Conservation (phyloP, 2,888 invertebrate species). For the Hirtodrosophila alboralis region DNA sequence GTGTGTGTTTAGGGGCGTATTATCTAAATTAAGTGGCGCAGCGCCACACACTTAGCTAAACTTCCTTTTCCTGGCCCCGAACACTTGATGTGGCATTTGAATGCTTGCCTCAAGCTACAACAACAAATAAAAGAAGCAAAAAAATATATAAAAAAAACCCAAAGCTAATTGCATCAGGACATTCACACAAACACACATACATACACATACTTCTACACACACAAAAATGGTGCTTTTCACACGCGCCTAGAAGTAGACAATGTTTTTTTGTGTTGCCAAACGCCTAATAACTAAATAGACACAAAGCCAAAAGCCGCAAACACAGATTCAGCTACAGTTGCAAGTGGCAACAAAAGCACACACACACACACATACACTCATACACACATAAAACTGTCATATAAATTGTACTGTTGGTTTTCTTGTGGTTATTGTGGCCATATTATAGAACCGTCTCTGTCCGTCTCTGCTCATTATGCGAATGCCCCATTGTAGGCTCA, state of each 20-base stretch:
- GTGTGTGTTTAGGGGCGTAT: slow-evolving; percentile 46
- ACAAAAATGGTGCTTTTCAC: slow-evolving; percentile 19
- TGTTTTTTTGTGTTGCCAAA: slow-evolving; percentile 60
- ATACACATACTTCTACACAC: no score
- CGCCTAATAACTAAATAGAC: slow-evolving; percentile 66
- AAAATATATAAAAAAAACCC: no score
- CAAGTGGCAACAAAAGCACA: slow-evolving; percentile 36
- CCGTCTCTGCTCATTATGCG: slow-evolving; percentile 26
- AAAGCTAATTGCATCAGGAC: slow-evolving; percentile 67
- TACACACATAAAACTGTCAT: slow-evolving; percentile 20
- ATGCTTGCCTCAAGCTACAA: slow-evolving; percentile 67
- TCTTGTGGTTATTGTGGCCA: slow-evolving; percentile 36
- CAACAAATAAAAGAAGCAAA: slow-evolving; percentile 20
- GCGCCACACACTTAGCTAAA: slow-evolving; percentile 55
- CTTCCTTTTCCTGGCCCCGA: slow-evolving; percentile 73
- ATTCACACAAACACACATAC: slow-evolving; percentile 34
- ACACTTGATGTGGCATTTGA: slow-evolving; percentile 38
- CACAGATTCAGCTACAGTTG: slow-evolving; percentile 36
- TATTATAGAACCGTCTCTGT: slow-evolving; percentile 12
- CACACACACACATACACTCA: slow-evolving; percentile 16
- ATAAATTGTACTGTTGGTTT: slow-evolving; percentile 48
- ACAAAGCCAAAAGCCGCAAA: slow-evolving; percentile 42
- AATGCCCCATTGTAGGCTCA: slow-evolving; percentile 52
- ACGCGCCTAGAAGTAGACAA: slow-evolving; percentile 49
- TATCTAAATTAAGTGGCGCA: slow-evolving; percentile 76